phyloP scores from a whole-genome alignment of 2,888 invertebrate genomes.

The Sinelater perroti region DNA sequence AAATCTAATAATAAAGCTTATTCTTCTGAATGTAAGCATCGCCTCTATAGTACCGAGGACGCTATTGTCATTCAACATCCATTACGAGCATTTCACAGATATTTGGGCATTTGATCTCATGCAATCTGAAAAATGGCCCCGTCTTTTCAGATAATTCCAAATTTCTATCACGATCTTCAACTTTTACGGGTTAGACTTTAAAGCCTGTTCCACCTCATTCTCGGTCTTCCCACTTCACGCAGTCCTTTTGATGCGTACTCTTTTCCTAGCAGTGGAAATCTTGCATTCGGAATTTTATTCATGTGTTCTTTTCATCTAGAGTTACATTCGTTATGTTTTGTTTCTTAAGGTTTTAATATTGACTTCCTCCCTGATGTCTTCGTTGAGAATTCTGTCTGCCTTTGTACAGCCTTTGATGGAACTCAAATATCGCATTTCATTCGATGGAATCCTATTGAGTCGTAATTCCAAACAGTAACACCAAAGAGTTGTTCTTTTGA shows the following conservation, averaged over 20 bases:
- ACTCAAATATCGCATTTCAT: constrained; percentile 1
- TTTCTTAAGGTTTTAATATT: not conserved
- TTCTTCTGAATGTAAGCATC: too few species aligned
- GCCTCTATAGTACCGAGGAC: too few species aligned
- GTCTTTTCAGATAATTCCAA: too few species aligned
- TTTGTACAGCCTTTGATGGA: not conserved
- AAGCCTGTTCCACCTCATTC: not conserved
- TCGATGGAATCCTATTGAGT: too few species aligned
- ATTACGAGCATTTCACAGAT: too few species aligned
- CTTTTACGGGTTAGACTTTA: not conserved
- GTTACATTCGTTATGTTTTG: not conserved
- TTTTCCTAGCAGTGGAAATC: not conserved
- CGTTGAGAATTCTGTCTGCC: not conserved
- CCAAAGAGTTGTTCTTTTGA: too few species aligned
- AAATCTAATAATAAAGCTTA: too few species aligned
- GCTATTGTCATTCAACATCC: too few species aligned
- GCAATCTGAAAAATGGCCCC: too few species aligned
- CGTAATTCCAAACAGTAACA: too few species aligned
- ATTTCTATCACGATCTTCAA: too few species aligned
- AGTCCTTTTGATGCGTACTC: not conserved
- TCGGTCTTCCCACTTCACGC: not conserved
- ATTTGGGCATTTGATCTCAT: too few species aligned
- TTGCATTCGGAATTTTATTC: not conserved
- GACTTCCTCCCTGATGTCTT: not conserved
- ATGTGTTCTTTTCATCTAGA: not conserved